Conservation (phyloP, 2,113 vertebrate genomes). For the Litocranius walleri region DNA sequence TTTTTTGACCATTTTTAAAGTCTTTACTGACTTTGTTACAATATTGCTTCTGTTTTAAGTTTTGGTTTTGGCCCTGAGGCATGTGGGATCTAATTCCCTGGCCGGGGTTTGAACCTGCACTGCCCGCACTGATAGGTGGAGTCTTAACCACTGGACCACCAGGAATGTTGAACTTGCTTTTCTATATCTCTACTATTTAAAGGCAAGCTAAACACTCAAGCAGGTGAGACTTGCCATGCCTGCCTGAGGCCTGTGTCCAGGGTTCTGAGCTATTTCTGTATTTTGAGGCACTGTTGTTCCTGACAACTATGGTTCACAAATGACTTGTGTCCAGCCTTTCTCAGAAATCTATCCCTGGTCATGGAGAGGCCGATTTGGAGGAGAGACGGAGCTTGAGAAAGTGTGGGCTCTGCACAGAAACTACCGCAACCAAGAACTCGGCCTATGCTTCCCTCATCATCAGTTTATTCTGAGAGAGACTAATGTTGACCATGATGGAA, state of each 20-base stretch:
- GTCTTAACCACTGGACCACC: not conserved
- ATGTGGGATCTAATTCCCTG: not conserved
- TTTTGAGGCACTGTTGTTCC: not conserved
- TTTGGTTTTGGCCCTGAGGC: not conserved
- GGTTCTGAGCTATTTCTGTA: not conserved
- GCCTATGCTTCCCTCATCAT: not conserved
- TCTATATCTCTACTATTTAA: not conserved
- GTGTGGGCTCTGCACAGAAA: not conserved
- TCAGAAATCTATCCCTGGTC: not conserved
- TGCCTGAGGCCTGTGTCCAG: not conserved
- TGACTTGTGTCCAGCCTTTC: not conserved
- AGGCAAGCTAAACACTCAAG: not conserved
- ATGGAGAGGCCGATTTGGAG: not conserved
- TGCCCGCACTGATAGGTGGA: not conserved
- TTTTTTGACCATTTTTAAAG: not conserved
- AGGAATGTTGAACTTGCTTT: not conserved
- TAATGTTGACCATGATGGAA: not conserved
- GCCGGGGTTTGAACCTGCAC: not conserved
- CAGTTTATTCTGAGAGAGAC: not conserved
- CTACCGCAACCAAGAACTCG: not conserved
- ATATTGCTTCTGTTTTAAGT: not conserved
- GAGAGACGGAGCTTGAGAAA: not conserved
- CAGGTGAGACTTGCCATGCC: not conserved
- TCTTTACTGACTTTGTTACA: not conserved
- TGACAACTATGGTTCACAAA: not conserved